phyloP scores from a whole-genome alignment of 2,797 vertebrate genomes.

The Brachyalestes nurse region DNA sequence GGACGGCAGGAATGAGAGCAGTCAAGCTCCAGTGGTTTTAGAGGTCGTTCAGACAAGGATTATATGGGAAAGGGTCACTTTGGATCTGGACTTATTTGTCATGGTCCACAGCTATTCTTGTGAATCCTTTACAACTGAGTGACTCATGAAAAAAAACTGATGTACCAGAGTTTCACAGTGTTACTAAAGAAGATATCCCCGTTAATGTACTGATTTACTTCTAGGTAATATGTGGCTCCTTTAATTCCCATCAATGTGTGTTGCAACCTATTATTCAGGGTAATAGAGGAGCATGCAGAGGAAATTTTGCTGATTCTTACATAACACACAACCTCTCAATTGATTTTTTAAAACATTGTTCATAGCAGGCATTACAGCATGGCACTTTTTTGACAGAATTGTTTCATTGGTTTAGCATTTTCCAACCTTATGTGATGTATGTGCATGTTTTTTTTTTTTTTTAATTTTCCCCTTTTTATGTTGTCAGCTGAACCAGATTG shows the following conservation, averaged over 20 bases:
- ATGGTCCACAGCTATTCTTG: slow-evolving; percentile 11
- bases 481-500: slow-evolving; percentile 23
- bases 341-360: neutral
- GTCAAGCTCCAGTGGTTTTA: slow-evolving; percentile 13
- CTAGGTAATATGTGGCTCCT: neutral
- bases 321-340: neutral
- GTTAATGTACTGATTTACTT: neutral
- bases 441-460: neutral
- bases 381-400: neutral
- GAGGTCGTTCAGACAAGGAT: slow-evolving; percentile 42
- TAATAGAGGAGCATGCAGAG: neutral
- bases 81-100: slow-evolving; percentile 33
- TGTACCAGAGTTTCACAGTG: neutral
- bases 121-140: neutral
- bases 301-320: neutral
- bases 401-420: slow-evolving; percentile 18
- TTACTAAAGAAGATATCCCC: neutral
- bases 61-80: slow-evolving; percentile 25
- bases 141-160: neutral
- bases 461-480: neutral
- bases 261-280: neutral
- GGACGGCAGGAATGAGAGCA: slow-evolving; percentile 29
- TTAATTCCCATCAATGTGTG: neutral
- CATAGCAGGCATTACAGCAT: neutral
- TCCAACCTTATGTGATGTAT: neutral